A percentile compares a stretch with the other conserved stretches of the same genome.
Conservation (phyloP, 2,113 vertebrate genomes). For the Greenwoodochromis staneri region DNA sequence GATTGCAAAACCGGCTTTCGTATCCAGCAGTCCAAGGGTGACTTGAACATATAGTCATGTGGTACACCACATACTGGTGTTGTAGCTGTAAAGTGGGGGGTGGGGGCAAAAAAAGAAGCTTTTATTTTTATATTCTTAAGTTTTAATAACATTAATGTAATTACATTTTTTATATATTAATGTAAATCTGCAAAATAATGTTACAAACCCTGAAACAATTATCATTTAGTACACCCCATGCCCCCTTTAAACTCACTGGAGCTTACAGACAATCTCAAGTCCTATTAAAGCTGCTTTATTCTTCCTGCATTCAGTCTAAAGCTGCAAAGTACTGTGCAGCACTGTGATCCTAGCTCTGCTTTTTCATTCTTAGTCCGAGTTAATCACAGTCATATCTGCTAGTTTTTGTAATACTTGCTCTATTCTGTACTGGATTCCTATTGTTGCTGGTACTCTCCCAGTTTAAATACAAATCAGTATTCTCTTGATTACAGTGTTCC, state of each 20-base stretch:
- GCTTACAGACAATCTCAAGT: fast-evolving
- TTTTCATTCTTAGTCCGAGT: not conserved
- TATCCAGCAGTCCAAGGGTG: not conserved
- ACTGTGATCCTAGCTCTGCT: not conserved
- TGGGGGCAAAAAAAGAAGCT: not conserved
- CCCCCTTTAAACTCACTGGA: not conserved
- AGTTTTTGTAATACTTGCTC: not conserved
- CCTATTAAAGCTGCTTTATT: not conserved
- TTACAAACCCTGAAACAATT: not conserved
- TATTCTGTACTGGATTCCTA: not conserved
- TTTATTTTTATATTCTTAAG: not conserved
- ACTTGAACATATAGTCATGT: not conserved
- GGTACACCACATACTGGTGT: not conserved
- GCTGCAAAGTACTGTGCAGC: not conserved
- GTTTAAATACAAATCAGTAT: not conserved
- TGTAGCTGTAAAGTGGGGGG: not conserved
- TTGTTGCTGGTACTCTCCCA: not conserved
- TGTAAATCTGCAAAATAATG: not conserved
- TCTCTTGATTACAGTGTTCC: not conserved
- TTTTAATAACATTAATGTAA: not conserved
- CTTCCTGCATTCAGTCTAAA: not conserved
- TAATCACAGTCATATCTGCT: not conserved
- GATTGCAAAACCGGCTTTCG: fast-evolving
- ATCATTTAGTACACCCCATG: not conserved
- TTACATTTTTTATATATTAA: not conserved